These are phyloP conservation scores for Urechis unicinctus DNA, from an alignment of 2,888 invertebrate genomes.

Conservation along the genomic window DNA sequence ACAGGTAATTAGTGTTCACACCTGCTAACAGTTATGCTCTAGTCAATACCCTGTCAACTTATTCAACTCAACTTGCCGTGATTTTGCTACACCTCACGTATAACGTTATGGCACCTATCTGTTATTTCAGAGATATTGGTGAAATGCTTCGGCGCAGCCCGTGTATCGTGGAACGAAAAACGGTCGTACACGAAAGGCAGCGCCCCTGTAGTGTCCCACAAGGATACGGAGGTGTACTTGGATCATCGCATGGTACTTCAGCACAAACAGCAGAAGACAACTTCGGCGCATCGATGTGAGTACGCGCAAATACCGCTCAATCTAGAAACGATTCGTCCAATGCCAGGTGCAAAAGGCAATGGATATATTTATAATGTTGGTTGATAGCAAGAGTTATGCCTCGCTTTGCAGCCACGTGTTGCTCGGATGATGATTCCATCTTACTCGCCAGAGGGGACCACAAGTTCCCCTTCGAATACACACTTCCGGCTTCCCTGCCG, in stretches of 20 bases:
- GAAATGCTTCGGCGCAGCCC: conserved; percentile 6
- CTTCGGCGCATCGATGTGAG: too few relatives aligned
- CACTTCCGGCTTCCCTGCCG: conserved; percentile 9
- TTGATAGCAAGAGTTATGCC: too few relatives aligned
- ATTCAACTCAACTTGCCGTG: too few relatives aligned
- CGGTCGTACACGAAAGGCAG: conserved; percentile 11
- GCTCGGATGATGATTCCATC: conserved; percentile 2
- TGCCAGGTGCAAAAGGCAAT: too few relatives aligned
- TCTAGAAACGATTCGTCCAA: too few relatives aligned
- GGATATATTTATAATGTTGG: too few relatives aligned
- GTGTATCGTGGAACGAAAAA: conserved; percentile 11
- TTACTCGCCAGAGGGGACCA: conserved; percentile 4
- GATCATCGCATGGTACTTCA: conserved; percentile 9
- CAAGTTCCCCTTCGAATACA: conserved; percentile 10
- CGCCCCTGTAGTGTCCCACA: conserved; percentile 5
- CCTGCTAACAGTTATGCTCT: too few relatives aligned
- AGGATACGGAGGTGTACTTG: conserved; percentile 9
- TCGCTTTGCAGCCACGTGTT: background rate
- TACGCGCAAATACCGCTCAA: too few relatives aligned
- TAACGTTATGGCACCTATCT: too few relatives aligned
- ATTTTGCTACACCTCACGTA: too few relatives aligned
- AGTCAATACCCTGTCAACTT: too few relatives aligned
- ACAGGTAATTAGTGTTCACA: too few relatives aligned
- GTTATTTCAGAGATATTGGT: conserved; percentile 5
- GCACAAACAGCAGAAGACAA: conserved; percentile 1